Percentiles rank a stretch among this genome's conserved stretches.
Evolutionary conservation across 2,113 vertebrate genomes (phyloP).

Genomic region (Tympanuchus pallidicinctus): DNA sequence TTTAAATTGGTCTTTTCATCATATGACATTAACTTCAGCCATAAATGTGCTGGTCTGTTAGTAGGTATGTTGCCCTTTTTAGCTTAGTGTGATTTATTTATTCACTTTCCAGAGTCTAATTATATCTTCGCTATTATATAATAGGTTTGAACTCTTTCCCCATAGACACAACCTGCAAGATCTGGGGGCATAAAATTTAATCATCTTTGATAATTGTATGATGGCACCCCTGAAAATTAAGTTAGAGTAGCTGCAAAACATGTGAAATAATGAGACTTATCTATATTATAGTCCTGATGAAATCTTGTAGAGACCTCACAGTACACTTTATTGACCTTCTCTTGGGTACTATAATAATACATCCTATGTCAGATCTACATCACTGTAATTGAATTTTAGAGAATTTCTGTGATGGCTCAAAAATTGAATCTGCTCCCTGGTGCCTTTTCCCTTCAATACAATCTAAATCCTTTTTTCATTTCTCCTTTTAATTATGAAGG

Average conservation of each 20-base stretch:
- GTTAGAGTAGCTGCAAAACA: conserved; percentile 64
- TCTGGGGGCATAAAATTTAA: conserved; percentile 66
- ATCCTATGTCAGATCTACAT: conserved; percentile 40
- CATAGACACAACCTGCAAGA: conserved; percentile 62
- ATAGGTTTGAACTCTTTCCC: conserved; percentile 56
- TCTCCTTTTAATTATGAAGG: conserved; percentile 69
- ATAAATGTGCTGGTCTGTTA: conserved; percentile 8
- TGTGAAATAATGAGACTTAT: conserved; percentile 48
- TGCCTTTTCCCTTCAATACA: conserved; percentile 56
- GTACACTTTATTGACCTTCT: conserved; percentile 45
- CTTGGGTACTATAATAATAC: conserved; percentile 21
- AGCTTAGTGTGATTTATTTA: conserved; percentile 67
- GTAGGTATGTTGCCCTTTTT: conserved; percentile 50
- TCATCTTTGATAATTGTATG: conserved; percentile 68
- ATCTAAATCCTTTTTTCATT: conserved; percentile 48
- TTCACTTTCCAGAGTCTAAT: conserved; percentile 64
- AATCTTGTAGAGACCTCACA: conserved; percentile 34
- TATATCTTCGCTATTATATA: conserved; percentile 55
- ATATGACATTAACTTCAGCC: conserved; percentile 7
- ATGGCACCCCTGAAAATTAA: conserved; percentile 63
- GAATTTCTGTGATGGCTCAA: conserved; percentile 35
- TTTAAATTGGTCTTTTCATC: conserved; percentile 38
- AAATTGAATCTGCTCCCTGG: conserved; percentile 46
- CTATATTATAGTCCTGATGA: conserved; percentile 36
- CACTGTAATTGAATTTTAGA: conserved; percentile 57